These are phyloP conservation scores for Okamejei kenojei DNA, from an alignment of 2,797 vertebrate genomes.

Conservation along the genomic window DNA sequence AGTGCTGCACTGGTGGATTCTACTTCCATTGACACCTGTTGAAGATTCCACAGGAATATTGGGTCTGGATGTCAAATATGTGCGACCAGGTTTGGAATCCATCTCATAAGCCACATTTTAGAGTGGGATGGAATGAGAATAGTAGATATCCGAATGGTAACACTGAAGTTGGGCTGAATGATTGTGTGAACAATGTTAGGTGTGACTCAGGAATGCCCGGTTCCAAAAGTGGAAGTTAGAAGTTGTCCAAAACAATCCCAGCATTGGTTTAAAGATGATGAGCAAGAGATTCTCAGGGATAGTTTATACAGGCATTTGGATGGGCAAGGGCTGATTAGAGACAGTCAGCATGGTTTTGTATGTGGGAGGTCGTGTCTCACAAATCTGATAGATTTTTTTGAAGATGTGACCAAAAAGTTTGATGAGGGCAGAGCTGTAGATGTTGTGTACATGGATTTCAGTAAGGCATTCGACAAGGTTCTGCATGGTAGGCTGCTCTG, in stretches of 20 bases:
- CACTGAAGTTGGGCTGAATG: not conserved
- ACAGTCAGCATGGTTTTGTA: no score
- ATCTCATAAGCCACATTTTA: not conserved
- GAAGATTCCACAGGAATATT: not conserved
- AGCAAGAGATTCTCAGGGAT: not conserved
- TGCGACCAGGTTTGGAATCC: not conserved
- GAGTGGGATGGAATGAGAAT: not conserved
- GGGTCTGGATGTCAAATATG: not conserved
- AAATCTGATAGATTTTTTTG: no score
- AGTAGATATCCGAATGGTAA: not conserved
- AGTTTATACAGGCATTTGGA: no score
- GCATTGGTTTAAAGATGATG: not conserved
- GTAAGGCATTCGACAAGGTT: no score
- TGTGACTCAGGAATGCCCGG: not conserved
- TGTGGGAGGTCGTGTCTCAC: no score
- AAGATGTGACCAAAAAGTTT: no score
- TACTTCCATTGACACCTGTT: not conserved
- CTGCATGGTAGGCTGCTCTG: no score
- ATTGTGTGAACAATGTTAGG: not conserved
- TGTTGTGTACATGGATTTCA: no score
- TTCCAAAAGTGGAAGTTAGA: not conserved
- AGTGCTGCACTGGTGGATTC: constrained; percentile 48
- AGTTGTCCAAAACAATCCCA: not conserved
- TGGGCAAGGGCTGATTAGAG: no score
- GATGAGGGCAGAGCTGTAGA: no score